phyloP scores from a whole-genome alignment of 2,797 vertebrate genomes.

The Crax fasciolata region DNA sequence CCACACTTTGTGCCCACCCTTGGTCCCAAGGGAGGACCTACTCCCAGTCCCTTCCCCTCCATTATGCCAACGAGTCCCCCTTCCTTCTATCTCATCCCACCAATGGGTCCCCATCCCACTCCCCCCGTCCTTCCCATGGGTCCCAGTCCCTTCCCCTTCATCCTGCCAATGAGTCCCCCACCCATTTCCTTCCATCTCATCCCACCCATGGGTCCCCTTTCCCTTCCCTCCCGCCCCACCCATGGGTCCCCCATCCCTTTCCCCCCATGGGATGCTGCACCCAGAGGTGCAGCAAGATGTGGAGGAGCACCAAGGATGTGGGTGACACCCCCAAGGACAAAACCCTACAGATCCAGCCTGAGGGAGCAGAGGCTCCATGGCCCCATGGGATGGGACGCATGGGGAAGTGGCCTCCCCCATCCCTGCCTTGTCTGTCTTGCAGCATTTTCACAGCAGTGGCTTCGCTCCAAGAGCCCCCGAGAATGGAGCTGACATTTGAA shows the following conservation, averaged over 20 bases:
- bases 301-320: not conserved
- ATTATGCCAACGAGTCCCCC: not conserved
- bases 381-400: not conserved
- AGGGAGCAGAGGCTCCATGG: not conserved
- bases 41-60: not conserved
- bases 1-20: not conserved
- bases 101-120: too few species aligned
- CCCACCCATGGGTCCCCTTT: too few species aligned
- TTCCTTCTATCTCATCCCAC: not conserved
- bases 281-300: not conserved
- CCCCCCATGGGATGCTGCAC: not conserved
- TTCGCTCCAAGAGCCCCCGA: conserved; percentile 53
- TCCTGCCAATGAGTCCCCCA: too few species aligned
- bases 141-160: too few species aligned
- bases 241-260: not conserved
- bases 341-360: not conserved
- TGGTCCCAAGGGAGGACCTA: not conserved
- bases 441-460: conserved; percentile 34
- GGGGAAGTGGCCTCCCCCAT: not conserved
- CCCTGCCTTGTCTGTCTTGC: conserved; percentile 17
- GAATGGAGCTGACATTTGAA: conserved; percentile 80
- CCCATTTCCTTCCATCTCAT: too few species aligned
- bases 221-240: too few species aligned
- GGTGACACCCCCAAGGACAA: conserved; percentile 23
- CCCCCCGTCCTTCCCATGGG: too few species aligned